Percentiles rank a stretch among this genome's conserved stretches.
phyloP scores from a whole-genome alignment of 2,888 invertebrate genomes.

The Drosophila limbata region DNA sequence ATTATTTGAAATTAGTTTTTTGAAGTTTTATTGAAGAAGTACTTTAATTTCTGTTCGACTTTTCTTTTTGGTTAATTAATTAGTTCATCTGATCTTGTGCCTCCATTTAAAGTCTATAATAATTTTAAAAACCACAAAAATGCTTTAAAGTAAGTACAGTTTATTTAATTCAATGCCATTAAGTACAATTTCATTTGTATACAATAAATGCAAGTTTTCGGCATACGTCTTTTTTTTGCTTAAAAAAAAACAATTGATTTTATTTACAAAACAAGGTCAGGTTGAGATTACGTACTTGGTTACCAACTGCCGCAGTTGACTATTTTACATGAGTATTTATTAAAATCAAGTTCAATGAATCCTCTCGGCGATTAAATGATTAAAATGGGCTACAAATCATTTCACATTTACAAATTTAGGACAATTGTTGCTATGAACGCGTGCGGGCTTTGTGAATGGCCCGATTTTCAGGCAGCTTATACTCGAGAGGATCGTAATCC shows the following conservation, averaged over 20 bases:
- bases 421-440: slow-evolving; percentile 58
- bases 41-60: no score
- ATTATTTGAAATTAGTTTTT: not conserved
- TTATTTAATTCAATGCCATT: slow-evolving; percentile 46
- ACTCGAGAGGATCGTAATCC: slow-evolving; percentile 84
- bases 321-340: slow-evolving; percentile 8
- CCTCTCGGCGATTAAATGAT: not conserved
- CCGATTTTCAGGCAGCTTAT: slow-evolving; percentile 55
- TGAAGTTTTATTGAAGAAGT: no score
- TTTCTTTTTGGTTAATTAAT: no score
- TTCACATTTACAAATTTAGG: slow-evolving; percentile 12
- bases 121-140: no score
- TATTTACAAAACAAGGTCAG: slow-evolving; percentile 64
- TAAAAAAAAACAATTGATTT: slow-evolving; percentile 28
- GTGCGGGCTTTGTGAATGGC: slow-evolving; percentile 50
- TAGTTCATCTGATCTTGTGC: no score
- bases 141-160: slow-evolving; percentile 52
- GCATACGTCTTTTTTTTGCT: slow-evolving; percentile 40
- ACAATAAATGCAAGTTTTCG: slow-evolving; percentile 53
- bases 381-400: not conserved
- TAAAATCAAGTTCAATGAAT: not conserved
- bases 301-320: slow-evolving; percentile 9
- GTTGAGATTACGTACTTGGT: slow-evolving; percentile 57
- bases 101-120: no score
- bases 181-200: slow-evolving; percentile 55